Evolutionary conservation across 2,888 invertebrate genomes (phyloP).

Genomic region (Cryptus armator): DNA sequence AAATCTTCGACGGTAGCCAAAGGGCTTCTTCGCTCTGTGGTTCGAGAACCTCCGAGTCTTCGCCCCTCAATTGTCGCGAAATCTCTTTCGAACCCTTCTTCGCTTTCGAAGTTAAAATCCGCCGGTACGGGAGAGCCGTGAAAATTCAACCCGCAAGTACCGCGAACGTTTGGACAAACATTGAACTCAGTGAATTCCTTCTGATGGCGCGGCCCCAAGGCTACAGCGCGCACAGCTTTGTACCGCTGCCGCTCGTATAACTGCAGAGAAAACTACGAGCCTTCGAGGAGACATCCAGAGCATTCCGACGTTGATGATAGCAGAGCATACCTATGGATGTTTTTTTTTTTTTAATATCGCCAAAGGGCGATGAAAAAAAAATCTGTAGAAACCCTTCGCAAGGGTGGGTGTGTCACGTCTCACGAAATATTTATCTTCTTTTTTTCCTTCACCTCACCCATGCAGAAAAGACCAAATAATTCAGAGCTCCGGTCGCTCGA

Average conservation of each 20-base stretch:
- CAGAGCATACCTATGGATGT: conserved; percentile 15
- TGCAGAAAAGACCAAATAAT: conserved; percentile 37
- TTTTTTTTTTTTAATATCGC: conserved; percentile 24
- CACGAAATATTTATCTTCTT: not conserved
- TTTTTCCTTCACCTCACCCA: not conserved
- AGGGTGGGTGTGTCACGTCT: conserved; percentile 19
- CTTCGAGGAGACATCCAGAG: not conserved
- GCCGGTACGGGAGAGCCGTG: not conserved
- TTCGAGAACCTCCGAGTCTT: conserved; percentile 24
- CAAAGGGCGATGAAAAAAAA: conserved; percentile 1
- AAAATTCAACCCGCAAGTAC: not conserved
- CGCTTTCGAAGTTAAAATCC: not conserved
- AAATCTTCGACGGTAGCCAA: conserved; percentile 20
- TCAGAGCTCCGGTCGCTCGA: conserved; percentile 36
- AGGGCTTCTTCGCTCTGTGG: conserved; percentile 24
- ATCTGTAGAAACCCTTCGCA: conserved; percentile 10
- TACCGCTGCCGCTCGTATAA: not conserved
- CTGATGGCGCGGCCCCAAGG: not conserved
- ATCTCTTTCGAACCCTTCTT: not conserved
- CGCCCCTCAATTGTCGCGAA: conserved; percentile 24
- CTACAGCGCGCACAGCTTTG: not conserved
- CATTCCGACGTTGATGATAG: conserved; percentile 46
- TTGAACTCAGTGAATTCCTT: conserved; percentile 37
- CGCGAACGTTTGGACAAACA: conserved; percentile 41
- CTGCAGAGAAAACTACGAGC: not conserved